phyloP scores from a whole-genome alignment of 2,888 invertebrate genomes.

The Oscheius myriophilus region DNA sequence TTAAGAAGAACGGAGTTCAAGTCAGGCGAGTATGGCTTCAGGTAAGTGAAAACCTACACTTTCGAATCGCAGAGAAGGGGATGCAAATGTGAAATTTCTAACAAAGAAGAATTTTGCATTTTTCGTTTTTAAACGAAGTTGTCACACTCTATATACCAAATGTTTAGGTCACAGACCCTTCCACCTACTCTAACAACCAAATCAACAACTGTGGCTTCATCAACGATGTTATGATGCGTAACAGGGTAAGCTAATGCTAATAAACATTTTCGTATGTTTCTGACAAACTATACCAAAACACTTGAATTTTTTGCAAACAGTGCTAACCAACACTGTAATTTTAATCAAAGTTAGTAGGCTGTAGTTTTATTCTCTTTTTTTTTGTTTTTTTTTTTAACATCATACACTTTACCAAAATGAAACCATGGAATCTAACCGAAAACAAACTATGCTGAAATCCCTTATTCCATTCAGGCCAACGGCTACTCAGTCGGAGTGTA shows the following conservation, averaged over 20 bases:
- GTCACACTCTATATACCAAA: background rate
- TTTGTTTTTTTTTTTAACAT: too few relatives aligned
- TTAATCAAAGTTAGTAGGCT: too few relatives aligned
- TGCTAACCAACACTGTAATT: too few relatives aligned
- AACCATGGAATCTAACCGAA: too few relatives aligned
- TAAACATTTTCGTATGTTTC: too few relatives aligned
- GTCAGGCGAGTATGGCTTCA: constrained; percentile 25
- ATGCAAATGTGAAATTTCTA: background rate
- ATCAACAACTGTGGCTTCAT: constrained; percentile 26
- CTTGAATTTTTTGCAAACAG: too few relatives aligned
- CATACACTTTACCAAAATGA: too few relatives aligned
- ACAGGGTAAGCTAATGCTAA: constrained; percentile 11
- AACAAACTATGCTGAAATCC: too few relatives aligned
- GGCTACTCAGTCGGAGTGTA: constrained; percentile 26
- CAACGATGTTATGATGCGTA: constrained; percentile 21
- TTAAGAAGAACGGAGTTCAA: constrained; percentile 29
- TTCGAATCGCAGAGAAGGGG: background rate
- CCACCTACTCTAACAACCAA: constrained; percentile 10
- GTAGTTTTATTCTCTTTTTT: too few relatives aligned
- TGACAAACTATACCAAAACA: too few relatives aligned
- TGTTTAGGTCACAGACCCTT: constrained; percentile 26
- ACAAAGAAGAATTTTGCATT: too few relatives aligned
- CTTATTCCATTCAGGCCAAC: too few relatives aligned
- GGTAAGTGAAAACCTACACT: background rate
- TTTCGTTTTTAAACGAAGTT: background rate